phyloP scores from a whole-genome alignment of 2,888 invertebrate genomes.

The Papilio elwesi region DNA sequence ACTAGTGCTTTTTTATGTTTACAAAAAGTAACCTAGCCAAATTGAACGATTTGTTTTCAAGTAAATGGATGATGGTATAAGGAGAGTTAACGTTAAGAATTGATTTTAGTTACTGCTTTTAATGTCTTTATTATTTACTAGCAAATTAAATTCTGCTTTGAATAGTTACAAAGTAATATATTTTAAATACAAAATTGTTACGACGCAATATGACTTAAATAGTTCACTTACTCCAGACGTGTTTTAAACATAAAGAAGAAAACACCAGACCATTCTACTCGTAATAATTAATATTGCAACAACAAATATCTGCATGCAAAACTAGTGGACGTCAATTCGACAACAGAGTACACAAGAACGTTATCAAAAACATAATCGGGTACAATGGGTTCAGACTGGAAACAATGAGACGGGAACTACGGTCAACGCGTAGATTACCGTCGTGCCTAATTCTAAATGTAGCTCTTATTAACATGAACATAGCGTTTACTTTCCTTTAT shows the following conservation, averaged over 20 bases:
- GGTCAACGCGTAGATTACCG: slow-evolving; percentile 52
- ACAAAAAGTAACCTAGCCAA: too few relatives aligned
- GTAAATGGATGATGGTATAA: too few relatives aligned
- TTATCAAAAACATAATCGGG: slow-evolving; percentile 65
- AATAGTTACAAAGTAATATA: too few relatives aligned
- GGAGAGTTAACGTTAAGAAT: too few relatives aligned
- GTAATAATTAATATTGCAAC: slow-evolving; percentile 27
- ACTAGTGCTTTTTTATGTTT: too few relatives aligned
- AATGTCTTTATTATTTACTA: too few relatives aligned
- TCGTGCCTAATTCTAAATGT: slow-evolving; percentile 2
- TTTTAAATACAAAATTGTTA: not conserved
- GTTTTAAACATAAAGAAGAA: slow-evolving; percentile 37
- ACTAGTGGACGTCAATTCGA: slow-evolving; percentile 48
- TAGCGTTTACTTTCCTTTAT: slow-evolving; percentile 49
- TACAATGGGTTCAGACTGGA: slow-evolving; percentile 62
- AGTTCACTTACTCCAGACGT: slow-evolving; percentile 39
- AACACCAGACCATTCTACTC: slow-evolving; percentile 31
- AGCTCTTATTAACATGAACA: slow-evolving; percentile 8
- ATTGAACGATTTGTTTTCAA: too few relatives aligned
- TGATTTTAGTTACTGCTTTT: too few relatives aligned
- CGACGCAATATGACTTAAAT: not conserved
- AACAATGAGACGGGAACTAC: slow-evolving; percentile 78
- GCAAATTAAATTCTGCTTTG: too few relatives aligned
- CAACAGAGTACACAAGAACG: slow-evolving; percentile 49
- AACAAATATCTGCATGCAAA: slow-evolving; percentile 45